Conservation (phyloP, 2,888 invertebrate genomes). For the Deilephila porcellus region DNA sequence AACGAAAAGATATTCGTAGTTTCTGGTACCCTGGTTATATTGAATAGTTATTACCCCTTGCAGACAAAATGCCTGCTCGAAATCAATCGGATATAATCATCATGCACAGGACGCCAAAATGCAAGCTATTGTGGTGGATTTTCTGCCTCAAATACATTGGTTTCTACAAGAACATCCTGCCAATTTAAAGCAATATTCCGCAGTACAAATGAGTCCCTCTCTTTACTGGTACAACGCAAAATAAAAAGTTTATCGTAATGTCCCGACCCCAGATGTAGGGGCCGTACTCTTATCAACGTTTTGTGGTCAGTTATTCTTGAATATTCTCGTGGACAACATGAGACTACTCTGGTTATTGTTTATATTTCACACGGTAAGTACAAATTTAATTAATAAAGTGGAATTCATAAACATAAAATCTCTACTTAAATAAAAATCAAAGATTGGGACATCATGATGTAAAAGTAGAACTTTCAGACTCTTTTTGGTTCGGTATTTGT, state of each 20-base stretch:
- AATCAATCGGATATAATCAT: too few relatives aligned
- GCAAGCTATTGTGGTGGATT: too few relatives aligned
- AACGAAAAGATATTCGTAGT: too few relatives aligned
- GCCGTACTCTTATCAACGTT: conserved; percentile 41
- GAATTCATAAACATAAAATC: background rate
- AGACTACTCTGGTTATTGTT: conserved; percentile 57
- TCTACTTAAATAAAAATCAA: background rate
- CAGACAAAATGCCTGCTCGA: too few relatives aligned
- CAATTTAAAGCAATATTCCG: too few relatives aligned
- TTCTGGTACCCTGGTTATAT: too few relatives aligned
- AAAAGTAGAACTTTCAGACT: too few relatives aligned
- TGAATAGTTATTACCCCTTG: too few relatives aligned
- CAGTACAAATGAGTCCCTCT: background rate
- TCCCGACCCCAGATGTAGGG: conserved; percentile 50
- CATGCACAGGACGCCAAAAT: too few relatives aligned
- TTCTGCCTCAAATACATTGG: too few relatives aligned
- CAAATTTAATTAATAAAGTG: background rate
- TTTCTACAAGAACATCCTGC: too few relatives aligned
- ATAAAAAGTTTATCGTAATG: conserved; percentile 51
- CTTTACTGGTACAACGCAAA: conserved; percentile 49
- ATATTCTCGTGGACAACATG: conserved; percentile 57
- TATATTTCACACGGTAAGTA: conserved; percentile 60
- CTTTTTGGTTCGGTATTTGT: too few relatives aligned
- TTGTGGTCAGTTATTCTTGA: conserved; percentile 57
- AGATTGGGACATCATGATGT: background rate